Evolutionary conservation across 2,888 invertebrate genomes (phyloP).

Genomic region (Teleogryllus oceanicus): DNA sequence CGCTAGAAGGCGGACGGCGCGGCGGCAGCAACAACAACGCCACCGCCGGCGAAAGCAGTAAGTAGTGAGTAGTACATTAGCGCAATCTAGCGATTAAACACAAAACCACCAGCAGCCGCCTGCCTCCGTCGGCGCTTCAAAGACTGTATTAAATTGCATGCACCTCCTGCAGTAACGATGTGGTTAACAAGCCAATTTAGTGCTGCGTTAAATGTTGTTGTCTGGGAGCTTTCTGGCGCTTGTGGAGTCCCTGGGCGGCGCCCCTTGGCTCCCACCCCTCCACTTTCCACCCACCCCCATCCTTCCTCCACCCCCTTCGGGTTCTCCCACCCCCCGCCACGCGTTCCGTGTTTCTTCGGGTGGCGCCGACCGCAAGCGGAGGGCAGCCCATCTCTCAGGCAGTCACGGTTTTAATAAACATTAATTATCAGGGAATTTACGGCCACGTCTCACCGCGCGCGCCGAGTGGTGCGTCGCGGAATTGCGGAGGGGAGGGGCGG

Average conservation of each 20-base stretch:
- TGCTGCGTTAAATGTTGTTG: not conserved
- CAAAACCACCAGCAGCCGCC: not conserved
- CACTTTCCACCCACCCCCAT: not conserved
- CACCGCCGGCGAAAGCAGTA: not conserved
- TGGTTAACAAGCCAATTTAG: constrained; percentile 8
- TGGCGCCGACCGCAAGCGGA: not conserved
- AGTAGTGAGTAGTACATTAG: not conserved
- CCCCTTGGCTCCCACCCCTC: not conserved
- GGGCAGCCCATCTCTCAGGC: not conserved
- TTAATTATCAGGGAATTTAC: constrained; percentile 3
- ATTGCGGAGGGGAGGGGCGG: too few species aligned
- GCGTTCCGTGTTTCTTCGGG: not conserved
- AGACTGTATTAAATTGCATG: constrained; percentile 1
- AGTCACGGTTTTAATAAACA: constrained; percentile 9
- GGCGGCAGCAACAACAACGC: not conserved
- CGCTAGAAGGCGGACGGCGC: not conserved
- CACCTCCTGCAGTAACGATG: constrained; percentile 6
- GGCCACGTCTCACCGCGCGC: not conserved
- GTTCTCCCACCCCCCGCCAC: too few species aligned
- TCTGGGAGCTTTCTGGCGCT: not conserved
- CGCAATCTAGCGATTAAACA: constrained; percentile 7
- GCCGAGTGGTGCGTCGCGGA: not conserved
- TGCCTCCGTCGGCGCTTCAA: not conserved
- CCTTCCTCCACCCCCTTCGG: not conserved
- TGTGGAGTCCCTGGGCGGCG: not conserved